Percentiles rank a stretch among this genome's conserved stretches.
Conservation (phyloP, 2,888 invertebrate genomes). For the Drosophila subsilvestris region DNA sequence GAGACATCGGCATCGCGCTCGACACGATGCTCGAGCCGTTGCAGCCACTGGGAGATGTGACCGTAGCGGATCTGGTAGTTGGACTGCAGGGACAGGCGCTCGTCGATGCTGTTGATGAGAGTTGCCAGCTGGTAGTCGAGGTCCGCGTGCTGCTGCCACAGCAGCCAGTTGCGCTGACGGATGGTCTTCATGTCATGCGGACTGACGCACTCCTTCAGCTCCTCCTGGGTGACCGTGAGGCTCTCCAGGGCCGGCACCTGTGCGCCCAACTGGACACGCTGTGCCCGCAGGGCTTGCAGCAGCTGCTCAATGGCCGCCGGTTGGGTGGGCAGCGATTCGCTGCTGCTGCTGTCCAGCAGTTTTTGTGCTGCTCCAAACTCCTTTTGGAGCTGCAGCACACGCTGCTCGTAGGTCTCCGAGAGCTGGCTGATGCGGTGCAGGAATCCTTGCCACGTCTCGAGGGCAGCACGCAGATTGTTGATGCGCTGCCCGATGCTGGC, state of each 20-base stretch:
- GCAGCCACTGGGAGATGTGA: slow-evolving; percentile 89
- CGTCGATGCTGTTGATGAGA: slow-evolving; percentile 89
- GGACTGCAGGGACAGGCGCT: slow-evolving; percentile 89
- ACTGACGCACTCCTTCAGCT: slow-evolving; percentile 93
- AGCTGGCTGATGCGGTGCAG: slow-evolving; percentile 88
- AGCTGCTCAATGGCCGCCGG: slow-evolving; percentile 87
- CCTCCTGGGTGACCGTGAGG: slow-evolving; percentile 90
- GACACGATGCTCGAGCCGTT: slow-evolving; percentile 88
- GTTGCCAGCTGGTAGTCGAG: slow-evolving; percentile 91
- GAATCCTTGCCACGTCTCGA: slow-evolving; percentile 93
- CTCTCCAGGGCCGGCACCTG: slow-evolving; percentile 88
- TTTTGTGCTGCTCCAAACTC: slow-evolving; percentile 88
- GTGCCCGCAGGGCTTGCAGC: slow-evolving; percentile 87
- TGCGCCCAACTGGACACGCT: slow-evolving; percentile 85
- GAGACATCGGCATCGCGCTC: slow-evolving; percentile 86
- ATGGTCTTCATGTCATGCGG: slow-evolving; percentile 92
- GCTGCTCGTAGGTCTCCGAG: slow-evolving; percentile 87
- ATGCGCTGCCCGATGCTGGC: slow-evolving; percentile 90
- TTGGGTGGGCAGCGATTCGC: slow-evolving; percentile 86
- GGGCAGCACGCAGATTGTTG: slow-evolving; percentile 91
- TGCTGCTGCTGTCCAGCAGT: slow-evolving; percentile 86
- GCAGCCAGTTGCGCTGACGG: slow-evolving; percentile 90
- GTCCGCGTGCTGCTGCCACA: slow-evolving; percentile 92
- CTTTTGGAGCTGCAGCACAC: slow-evolving; percentile 86
- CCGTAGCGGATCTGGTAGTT: slow-evolving; percentile 89